These are phyloP conservation scores for Drosophila phalerata DNA, from an alignment of 2,888 invertebrate species.

Conservation along the genomic window DNA sequence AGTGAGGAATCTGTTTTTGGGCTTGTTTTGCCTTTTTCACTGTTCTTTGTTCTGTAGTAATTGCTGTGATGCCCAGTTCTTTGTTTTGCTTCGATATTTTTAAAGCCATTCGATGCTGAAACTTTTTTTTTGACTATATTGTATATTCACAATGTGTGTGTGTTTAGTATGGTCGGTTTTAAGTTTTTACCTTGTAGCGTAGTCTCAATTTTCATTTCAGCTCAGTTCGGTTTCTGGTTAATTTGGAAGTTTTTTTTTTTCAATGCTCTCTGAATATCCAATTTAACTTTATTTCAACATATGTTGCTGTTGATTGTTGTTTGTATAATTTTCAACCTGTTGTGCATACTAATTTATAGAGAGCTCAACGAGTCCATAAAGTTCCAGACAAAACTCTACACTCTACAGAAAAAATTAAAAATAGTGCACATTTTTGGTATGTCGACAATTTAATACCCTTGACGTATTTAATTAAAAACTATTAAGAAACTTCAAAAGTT, in stretches of 20 bases:
- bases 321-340: conserved; percentile 64
- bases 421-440: background rate
- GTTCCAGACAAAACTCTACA: conserved; percentile 1
- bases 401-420: conserved; percentile 1
- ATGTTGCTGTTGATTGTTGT: conserved; percentile 21
- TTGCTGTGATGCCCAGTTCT: conserved; percentile 59
- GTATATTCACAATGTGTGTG: conserved; percentile 8
- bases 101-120: conserved; percentile 29
- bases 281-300: conserved; percentile 59
- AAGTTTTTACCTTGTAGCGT: conserved; percentile 14
- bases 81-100: conserved; percentile 38
- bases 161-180: conserved; percentile 26
- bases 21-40: conserved; percentile 65
- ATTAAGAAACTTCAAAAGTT: no score
- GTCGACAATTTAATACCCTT: conserved; percentile 1
- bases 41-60: conserved; percentile 68
- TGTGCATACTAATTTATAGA: conserved; percentile 67
- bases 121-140: conserved; percentile 25
- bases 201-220: conserved; percentile 35
- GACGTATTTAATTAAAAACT: background rate
- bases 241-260: conserved; percentile 18
- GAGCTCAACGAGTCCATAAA: conserved; percentile 10
- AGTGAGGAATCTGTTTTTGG: conserved; percentile 34
- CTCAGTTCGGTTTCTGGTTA: conserved; percentile 20
- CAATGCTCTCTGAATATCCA: conserved; percentile 38